Conservation (phyloP, 1,140 invertebrate genomes). For the Brachystomella parvula region DNA sequence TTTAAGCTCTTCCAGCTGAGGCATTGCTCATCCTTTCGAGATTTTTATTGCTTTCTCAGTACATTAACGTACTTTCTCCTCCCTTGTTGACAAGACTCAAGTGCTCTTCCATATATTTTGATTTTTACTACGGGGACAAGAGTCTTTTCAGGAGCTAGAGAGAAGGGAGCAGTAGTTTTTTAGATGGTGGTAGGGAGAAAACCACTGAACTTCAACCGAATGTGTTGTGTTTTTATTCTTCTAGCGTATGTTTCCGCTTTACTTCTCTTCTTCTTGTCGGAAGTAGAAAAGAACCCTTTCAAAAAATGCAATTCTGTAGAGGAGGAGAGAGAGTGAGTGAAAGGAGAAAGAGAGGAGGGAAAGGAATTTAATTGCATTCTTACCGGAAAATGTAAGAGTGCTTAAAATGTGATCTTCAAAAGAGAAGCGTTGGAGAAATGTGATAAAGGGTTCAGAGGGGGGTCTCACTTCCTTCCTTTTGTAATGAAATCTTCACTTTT, state of each 20-base stretch:
- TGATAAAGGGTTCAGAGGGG: constrained; percentile 2
- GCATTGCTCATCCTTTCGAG: background rate
- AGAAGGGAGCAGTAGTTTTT: too few relatives aligned
- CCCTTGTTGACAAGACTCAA: background rate
- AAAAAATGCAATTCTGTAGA: too few relatives aligned
- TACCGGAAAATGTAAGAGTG: constrained; percentile 8
- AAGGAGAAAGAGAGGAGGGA: background rate
- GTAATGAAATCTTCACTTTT: background rate
- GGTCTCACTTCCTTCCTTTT: background rate
- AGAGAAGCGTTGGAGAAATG: background rate
- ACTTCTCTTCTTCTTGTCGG: too few relatives aligned
- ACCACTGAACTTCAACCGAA: background rate
- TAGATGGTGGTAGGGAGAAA: background rate
- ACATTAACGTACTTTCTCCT: background rate
- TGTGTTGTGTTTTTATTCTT: background rate
- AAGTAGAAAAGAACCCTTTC: too few relatives aligned
- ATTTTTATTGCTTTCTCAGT: constrained; percentile 11
- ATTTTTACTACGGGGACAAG: background rate
- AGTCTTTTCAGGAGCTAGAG: background rate
- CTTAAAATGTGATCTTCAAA: constrained; percentile 8
- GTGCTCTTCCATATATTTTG: background rate
- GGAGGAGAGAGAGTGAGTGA: background rate
- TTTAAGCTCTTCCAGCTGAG: background rate
- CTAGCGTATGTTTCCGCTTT: background rate
- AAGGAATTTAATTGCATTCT: constrained; percentile 10